These are phyloP conservation scores for Calcarius lapponicus DNA, from an alignment of 2,797 vertebrate species.

Conservation along the genomic window DNA sequence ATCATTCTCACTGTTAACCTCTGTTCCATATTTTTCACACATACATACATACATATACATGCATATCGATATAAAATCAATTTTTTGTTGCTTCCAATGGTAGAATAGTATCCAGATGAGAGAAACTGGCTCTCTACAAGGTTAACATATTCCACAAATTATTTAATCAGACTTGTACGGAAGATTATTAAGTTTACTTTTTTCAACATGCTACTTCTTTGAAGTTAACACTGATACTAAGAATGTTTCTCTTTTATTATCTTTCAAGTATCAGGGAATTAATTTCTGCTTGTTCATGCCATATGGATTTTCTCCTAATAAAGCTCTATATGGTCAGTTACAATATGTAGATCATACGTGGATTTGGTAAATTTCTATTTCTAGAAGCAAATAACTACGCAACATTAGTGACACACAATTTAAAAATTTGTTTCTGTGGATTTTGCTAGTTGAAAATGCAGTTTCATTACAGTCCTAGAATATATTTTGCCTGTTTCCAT, in stretches of 20 bases:
- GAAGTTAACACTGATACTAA: not conserved
- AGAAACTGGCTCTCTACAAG: not conserved
- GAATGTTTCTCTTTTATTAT: not conserved
- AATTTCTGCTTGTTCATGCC: not conserved
- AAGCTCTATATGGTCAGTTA: not conserved
- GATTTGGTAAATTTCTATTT: not conserved
- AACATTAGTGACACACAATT: not conserved
- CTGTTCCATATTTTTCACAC: not conserved
- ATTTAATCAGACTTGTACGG: not conserved
- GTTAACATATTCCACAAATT: not conserved
- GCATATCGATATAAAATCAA: not conserved
- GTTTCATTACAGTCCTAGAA: not conserved
- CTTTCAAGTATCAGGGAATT: not conserved
- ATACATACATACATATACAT: not conserved
- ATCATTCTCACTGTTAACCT: not conserved
- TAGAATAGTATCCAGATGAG: not conserved
- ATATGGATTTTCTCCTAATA: not conserved
- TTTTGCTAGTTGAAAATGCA: not conserved
- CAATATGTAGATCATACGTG: not conserved
- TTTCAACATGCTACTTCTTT: not conserved
- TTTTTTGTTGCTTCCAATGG: not conserved
- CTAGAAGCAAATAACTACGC: not conserved
- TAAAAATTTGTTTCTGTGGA: not conserved
- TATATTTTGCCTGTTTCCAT: not conserved
- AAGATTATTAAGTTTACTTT: not conserved